These are phyloP conservation scores for Hirtodrosophila confusa DNA, from an alignment of 2,888 invertebrate species.

Conservation along the genomic window DNA sequence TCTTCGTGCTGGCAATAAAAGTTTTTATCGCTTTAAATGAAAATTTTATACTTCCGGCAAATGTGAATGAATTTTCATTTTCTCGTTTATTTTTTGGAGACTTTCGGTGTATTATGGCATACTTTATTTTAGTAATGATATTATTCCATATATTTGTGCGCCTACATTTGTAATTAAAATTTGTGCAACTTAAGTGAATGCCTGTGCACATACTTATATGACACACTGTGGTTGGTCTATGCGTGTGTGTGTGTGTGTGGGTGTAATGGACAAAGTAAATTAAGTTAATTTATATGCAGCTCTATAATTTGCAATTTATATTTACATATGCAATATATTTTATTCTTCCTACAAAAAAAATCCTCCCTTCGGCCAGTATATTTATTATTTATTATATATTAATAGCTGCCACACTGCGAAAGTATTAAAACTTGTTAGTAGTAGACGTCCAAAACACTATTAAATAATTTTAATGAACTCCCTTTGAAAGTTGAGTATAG, in stretches of 20 bases:
- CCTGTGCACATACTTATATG: conserved; percentile 48
- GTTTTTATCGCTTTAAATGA: conserved; percentile 70
- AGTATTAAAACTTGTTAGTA: too few species aligned
- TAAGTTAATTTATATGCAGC: conserved; percentile 68
- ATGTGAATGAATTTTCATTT: conserved; percentile 18
- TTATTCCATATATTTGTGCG: conserved; percentile 21
- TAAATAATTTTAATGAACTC: too few species aligned
- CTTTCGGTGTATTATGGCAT: conserved; percentile 18
- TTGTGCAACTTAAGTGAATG: conserved; percentile 42
- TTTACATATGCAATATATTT: conserved; percentile 4
- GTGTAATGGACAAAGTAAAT: conserved; percentile 66
- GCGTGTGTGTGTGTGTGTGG: conserved; percentile 19
- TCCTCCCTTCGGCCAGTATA: too few species aligned
- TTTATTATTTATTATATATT: too few species aligned
- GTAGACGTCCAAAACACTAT: too few species aligned
- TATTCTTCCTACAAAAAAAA: too few species aligned
- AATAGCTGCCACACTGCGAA: too few species aligned
- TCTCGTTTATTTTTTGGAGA: background rate
- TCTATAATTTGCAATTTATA: conserved; percentile 29
- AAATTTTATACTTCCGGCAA: conserved; percentile 47
- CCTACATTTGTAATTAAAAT: conserved; percentile 62
- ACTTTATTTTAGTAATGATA: conserved; percentile 2
- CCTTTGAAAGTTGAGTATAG: too few species aligned
- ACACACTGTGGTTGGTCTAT: conserved; percentile 43
- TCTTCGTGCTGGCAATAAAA: conserved; percentile 53